Percentiles rank a stretch among this genome's conserved stretches.
Conservation (phyloP, 2,888 invertebrate species). For the Drosophila neotestacea region DNA sequence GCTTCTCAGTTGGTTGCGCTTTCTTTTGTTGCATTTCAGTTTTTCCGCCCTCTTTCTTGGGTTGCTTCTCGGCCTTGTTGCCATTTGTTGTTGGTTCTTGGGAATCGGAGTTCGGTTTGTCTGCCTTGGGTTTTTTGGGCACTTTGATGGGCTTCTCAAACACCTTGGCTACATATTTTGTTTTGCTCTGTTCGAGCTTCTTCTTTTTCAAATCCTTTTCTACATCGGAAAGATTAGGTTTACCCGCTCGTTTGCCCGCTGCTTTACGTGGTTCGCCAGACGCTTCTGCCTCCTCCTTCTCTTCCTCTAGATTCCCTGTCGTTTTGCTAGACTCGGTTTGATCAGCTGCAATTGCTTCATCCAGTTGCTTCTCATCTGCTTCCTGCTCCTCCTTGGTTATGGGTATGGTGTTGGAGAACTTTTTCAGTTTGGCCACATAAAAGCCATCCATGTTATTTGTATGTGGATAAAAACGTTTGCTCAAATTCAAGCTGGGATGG, state of each 20-base stretch:
- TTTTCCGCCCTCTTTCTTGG: slow-evolving; percentile 11
- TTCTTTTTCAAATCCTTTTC: slow-evolving; percentile 83
- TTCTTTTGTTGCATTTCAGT: slow-evolving; percentile 3
- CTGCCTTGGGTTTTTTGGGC: slow-evolving; percentile 57
- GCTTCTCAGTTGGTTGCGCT: not conserved
- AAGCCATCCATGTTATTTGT: slow-evolving; percentile 99
- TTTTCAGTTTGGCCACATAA: slow-evolving; percentile 98
- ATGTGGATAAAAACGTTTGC: slow-evolving; percentile 98
- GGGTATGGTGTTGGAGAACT: slow-evolving; percentile 93
- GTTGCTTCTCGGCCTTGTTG: slow-evolving; percentile 16
- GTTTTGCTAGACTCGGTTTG: slow-evolving; percentile 50
- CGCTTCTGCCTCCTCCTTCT: slow-evolving; percentile 45
- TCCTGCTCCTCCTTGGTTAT: slow-evolving; percentile 85
- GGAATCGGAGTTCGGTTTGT: slow-evolving; percentile 3
- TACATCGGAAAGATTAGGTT: slow-evolving; percentile 76
- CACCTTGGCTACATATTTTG: slow-evolving; percentile 84
- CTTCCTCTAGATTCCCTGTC: slow-evolving; percentile 40
- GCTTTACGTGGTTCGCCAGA: slow-evolving; percentile 60
- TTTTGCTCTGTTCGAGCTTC: slow-evolving; percentile 77
- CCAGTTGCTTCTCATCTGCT: slow-evolving; percentile 83
- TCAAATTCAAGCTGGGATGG: slow-evolving; percentile 95
- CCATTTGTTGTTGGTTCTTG: slow-evolving; percentile 10
- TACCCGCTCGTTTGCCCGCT: slow-evolving; percentile 82
- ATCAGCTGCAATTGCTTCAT: slow-evolving; percentile 71
- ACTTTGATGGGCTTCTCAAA: slow-evolving; percentile 83